Base-by-base conservation (phyloP, 1,140 invertebrate genomes). In the Caerostris darwini region DNA sequence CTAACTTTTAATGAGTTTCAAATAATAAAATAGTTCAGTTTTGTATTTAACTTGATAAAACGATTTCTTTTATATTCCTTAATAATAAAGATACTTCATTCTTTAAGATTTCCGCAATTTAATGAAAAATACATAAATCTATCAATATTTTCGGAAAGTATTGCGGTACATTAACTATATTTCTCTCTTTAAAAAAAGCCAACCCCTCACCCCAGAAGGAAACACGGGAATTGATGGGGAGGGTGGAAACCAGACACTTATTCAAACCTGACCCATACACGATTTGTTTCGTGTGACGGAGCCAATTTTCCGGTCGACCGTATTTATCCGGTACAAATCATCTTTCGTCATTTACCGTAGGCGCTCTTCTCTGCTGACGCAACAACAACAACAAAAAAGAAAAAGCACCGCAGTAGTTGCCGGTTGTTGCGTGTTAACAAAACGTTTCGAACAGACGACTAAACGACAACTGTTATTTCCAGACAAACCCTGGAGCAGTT, bases 401-500 rank as follows among this genome's bases (percentile, higher is more conserved):
- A n/a, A 10, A 34, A 34, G 34, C 34, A 34, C 34, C 34, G 34
- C 19, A 71, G 71, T 53, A 77, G 71, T 77, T 77, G 5, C 50
- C 14, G 71, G 71, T 77, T 77, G 82, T 83, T 83, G 82, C 56
- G 82, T 83, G 82, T 19, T 56, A 57, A 83, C 82, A 83, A 83
- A 83, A 58, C 82, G 82, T 58, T 83, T 56, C n/a, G 54, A 57
- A 19, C 81, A 57, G 81, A 54, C 81, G 82, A 83, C 56, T 57
- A 54, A 83, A 82, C 77, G 77, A 82, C 77, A 82, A 83, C 82
- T n/a, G 56, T 83, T 83, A 83, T 83, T 83, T 83, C 56, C 50
- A 67, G 12, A 17, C 61, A 5, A n/a, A 5, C 71, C 54, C n/a
- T 10, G 54, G 56, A 77, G 71, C 34, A 53, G 71, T 57, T n/a